Conservation (phyloP, 2,113 vertebrate genomes). For the Petrocephalus microphthalmus region DNA sequence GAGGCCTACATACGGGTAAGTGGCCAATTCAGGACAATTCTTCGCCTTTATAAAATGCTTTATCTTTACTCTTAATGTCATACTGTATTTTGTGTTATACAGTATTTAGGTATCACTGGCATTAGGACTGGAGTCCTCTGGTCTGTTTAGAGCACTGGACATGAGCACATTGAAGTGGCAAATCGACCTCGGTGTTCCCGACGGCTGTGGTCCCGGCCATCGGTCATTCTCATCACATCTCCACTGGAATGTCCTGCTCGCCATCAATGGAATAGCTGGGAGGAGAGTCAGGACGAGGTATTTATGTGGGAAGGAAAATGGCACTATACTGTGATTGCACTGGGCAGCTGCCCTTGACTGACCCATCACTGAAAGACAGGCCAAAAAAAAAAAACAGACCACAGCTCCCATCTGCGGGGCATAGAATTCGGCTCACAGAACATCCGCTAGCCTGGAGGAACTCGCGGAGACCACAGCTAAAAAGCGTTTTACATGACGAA, state of each 20-base stretch:
- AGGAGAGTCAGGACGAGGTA: not conserved
- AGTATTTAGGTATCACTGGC: not conserved
- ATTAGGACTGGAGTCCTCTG: not conserved
- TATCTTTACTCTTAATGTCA: not conserved
- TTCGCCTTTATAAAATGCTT: not conserved
- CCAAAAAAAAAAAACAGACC: not conserved
- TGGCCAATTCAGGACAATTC: not conserved
- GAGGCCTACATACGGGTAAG: not conserved
- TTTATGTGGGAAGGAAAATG: slow-evolving; percentile 1
- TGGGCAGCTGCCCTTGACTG: not conserved
- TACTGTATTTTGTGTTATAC: not conserved
- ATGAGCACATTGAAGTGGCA: not conserved
- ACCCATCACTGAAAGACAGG: not conserved
- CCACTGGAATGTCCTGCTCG: not conserved
- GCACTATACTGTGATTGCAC: not conserved
- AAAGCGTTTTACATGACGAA: not conserved
- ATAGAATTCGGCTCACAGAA: not conserved
- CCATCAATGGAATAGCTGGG: not conserved
- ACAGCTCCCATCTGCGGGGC: not conserved
- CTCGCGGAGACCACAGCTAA: not conserved
- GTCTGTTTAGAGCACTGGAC: not conserved
- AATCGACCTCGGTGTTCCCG: not conserved
- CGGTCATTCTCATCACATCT: not conserved
- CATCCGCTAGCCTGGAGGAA: not conserved
- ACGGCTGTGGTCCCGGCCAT: not conserved